A percentile compares a stretch with the other conserved stretches of the same genome.
Evolutionary conservation across 2,113 vertebrate genomes (phyloP).

Genomic region (Noctilio leporinus): DNA sequence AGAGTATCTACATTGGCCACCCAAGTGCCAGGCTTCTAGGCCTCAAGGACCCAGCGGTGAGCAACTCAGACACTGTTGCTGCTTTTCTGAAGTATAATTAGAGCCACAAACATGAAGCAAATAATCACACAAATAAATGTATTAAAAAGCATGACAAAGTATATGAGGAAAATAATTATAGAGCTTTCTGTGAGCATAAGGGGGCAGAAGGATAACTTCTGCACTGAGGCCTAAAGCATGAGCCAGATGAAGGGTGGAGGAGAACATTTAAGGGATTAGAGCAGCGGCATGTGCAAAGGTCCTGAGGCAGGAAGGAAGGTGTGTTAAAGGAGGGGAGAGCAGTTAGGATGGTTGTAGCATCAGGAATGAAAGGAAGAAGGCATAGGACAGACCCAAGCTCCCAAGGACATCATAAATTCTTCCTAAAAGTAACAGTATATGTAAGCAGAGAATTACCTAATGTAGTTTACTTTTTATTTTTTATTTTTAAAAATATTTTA

Average conservation of each 20-base stretch:
- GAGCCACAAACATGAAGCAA: not conserved
- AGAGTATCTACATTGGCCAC: not conserved
- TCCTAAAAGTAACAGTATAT: not conserved
- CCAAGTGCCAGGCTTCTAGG: not conserved
- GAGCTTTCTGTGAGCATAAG: not conserved
- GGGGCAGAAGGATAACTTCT: not conserved
- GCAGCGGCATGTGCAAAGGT: not conserved
- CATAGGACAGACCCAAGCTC: not conserved
- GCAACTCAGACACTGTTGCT: not conserved
- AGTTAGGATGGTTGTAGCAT: not conserved
- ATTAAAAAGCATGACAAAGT: not conserved
- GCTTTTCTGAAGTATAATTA: not conserved
- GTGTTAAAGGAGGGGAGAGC: not conserved
- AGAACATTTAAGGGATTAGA: not conserved
- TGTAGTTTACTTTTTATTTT: not conserved
- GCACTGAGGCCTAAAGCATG: not conserved
- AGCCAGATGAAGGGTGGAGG: not conserved
- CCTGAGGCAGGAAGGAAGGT: not conserved
- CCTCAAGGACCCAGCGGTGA: not conserved
- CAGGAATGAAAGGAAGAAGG: not conserved
- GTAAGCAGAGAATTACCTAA: not conserved
- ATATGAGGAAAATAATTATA: not conserved
- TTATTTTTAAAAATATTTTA: too few relatives aligned
- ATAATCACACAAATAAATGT: not conserved
- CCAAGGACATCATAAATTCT: not conserved